Evolutionary conservation across 2,888 invertebrate genomes (phyloP), one percentile per base, ranked within the genome.

Genomic region (Enoplolaimus lenunculus): DNA sequence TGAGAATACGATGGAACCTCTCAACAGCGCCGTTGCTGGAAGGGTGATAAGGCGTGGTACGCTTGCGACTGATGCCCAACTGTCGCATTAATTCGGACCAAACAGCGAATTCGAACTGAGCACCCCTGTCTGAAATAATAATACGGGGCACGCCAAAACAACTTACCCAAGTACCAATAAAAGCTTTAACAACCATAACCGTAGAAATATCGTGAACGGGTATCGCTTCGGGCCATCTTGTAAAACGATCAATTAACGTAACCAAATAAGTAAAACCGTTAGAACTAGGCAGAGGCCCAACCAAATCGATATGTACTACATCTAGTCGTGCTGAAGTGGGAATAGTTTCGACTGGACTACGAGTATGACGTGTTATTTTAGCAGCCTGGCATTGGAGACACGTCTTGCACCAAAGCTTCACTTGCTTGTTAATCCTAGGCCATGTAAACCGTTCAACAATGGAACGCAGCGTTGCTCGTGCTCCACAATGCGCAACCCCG

Each of bases 121-220:
- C n/a, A 2, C 67, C 67, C 7, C 67, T 21, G 67, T 66, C 67
- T 13, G 67, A 30, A 66, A 66, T 66, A 3, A 66, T 30, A 2
- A 34, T 66, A 66, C 34, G 26, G n/a, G 67, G 67, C 7, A 66
- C 67, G 3, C 67, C 67, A 66, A 66, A 66, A 7, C 67, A n/a
- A 34, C 34, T n/a, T 31, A 66, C 34, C 67, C 67, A 66, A 3
- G 2, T 7, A 21, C n/a, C 13, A 26, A 66, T 7, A 33, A 66
- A n/a, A 3, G 67, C 67, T 7, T n/a, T 34, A 7, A 34, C 67
- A 13, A 66, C 33, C 30, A 7, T 7, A 33, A 33, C 67, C 2
- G 67, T 66, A 13, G 31, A 31, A 2, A 34, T 66, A n/a, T 31
- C 26, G n/a, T 2, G 7, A 31, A 66, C 67, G 33, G 34, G 3